Evolutionary conservation across 2,888 invertebrate genomes (phyloP).

Genomic region (Boloria euphrosyne): DNA sequence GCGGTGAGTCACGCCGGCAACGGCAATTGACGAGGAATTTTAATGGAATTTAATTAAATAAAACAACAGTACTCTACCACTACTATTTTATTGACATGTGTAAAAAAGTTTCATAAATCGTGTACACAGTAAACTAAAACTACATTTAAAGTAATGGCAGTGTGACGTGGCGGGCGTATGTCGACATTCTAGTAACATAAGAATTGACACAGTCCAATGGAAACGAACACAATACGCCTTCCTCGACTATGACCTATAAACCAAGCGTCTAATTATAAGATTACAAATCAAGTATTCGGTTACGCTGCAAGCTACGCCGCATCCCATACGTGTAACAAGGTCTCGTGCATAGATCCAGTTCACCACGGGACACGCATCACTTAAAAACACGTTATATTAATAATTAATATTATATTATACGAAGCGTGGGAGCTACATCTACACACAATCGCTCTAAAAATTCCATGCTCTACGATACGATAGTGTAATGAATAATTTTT

Average conservation of each 20-base stretch:
- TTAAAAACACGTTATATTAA: conserved; percentile 25
- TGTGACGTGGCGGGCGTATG: conserved; percentile 81
- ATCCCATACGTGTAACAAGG: conserved; percentile 74
- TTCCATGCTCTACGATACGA: conserved; percentile 18
- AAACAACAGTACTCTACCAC: conserved; percentile 74
- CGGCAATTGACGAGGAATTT: conserved; percentile 74
- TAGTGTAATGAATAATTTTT: conserved; percentile 25
- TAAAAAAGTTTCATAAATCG: conserved; percentile 68
- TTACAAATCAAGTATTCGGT: conserved; percentile 67
- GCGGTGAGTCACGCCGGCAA: conserved; percentile 61
- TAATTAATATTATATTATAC: conserved; percentile 40
- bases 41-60: conserved; percentile 77
- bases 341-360: conserved; percentile 75
- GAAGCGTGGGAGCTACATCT: conserved; percentile 53
- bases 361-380: conserved; percentile 60
- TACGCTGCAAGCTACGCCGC: conserved; percentile 53
- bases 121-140: conserved; percentile 56
- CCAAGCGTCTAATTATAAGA: conserved; percentile 63
- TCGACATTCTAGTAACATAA: conserved; percentile 84
- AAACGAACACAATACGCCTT: conserved; percentile 71
- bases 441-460: conserved; percentile 37
- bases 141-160: conserved; percentile 65
- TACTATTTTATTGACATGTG: conserved; percentile 76
- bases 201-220: conserved; percentile 85
- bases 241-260: conserved; percentile 54